Base-by-base conservation (phyloP, 1,140 invertebrate species). In the Drosophila mayri region DNA sequence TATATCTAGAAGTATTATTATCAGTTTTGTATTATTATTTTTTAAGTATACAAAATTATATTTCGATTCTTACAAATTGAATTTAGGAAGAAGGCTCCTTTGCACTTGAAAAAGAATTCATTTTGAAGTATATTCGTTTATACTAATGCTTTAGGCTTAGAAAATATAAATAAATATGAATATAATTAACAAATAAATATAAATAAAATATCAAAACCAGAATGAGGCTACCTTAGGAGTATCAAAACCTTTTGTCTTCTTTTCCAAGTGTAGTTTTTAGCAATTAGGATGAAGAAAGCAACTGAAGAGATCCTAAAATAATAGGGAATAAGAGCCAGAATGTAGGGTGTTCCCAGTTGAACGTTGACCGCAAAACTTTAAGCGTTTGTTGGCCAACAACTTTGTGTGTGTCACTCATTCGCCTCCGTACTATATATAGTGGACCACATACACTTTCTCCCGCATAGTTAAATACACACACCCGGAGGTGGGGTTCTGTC, bases 281-380 rank as follows among this genome's bases (percentile, higher is more conserved):
- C 52, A 38, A 38, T 55, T 55, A 38, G 52, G 35, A 38, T 11
- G 58, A 47, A 49, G 25, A 38, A 35, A 20, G 10, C 55, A 54
- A 49, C 37, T 35, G 35, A 59, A n/a, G 28, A 46, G 28, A 40
- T 38, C 18, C 16, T 7, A 22, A 38, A 35, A 59, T 41, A 43
- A 20, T 30, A 10, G n/a, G 9, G 3, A 25, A 32, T 40, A 32
- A 25, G 32, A 64, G 55, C 30, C 38, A 37, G 43, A 55, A 14
- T 11, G 43, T 41, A 43, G 73, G 49, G 32, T 46, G 32, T 50
- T 70, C 35, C 65, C 47, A 61, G 22, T 71, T 61, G 59, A 46
- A 41, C 44, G 52, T 64, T 70, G 50, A 59, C 71, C 40, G 65
- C 70, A 63, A 79, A 82, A 80, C 66, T 80, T 67, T 44, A 58